Evolutionary conservation across 2,888 invertebrate genomes (phyloP).

Genomic region (Rhaphigaster nebulosa): DNA sequence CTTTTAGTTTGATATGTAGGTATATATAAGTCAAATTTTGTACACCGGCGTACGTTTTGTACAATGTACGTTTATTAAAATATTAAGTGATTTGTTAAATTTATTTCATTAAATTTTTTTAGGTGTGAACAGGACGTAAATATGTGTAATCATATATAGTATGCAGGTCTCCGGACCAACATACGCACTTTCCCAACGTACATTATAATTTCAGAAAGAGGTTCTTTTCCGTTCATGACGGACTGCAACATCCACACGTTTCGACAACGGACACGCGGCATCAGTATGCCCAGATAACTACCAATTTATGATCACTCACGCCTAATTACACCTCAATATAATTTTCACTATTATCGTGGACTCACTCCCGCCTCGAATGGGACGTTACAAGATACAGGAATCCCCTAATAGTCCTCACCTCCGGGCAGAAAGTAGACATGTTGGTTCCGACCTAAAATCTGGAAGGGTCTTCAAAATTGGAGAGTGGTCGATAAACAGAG

Average conservation of each 20-base stretch:
- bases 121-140: too few relatives aligned
- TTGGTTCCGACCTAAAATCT: neutral
- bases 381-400: neutral
- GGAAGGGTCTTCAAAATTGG: slow-evolving; percentile 17
- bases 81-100: too few relatives aligned
- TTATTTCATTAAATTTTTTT: too few relatives aligned
- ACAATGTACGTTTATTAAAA: too few relatives aligned
- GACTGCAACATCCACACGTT: neutral
- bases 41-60: too few relatives aligned
- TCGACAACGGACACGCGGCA: neutral
- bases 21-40: too few relatives aligned
- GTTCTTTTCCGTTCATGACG: neutral
- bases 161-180: neutral
- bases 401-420: neutral
- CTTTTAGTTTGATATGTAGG: too few relatives aligned
- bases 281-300: neutral
- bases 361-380: neutral
- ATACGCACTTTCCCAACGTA: neutral
- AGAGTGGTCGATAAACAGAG: neutral
- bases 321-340: neutral
- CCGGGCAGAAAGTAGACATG: neutral
- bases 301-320: neutral
- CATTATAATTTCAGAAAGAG: neutral
- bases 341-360: neutral
- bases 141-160: neutral